Conservation (phyloP, 2,888 invertebrate species). For the Aleiodes alternator region DNA sequence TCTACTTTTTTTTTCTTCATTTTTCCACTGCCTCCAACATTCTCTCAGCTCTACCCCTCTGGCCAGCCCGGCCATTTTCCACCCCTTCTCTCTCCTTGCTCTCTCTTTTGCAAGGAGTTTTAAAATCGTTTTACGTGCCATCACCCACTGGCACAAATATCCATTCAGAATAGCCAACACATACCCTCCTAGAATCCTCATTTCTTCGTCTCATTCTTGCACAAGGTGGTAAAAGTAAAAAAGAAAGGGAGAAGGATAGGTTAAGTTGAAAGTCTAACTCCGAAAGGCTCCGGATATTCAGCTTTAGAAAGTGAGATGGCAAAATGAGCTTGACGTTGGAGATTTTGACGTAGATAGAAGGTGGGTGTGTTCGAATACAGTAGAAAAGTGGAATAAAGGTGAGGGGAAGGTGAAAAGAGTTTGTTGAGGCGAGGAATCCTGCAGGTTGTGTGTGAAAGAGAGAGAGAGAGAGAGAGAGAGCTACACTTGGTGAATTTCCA, state of each 20-base stretch:
- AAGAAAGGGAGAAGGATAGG: neutral
- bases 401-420: neutral
- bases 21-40: too few relatives aligned
- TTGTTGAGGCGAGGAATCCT: constrained; percentile 13
- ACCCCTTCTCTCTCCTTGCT: neutral
- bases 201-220: neutral
- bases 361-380: constrained; percentile 15
- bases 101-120: constrained; percentile 25
- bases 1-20: neutral
- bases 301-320: constrained; percentile 20
- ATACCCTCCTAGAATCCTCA: neutral
- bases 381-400: constrained; percentile 13
- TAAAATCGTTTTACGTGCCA: constrained; percentile 37
- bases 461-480: neutral
- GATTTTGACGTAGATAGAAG: constrained; percentile 24
- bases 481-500: constrained; percentile 26
- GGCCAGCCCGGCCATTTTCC: constrained; percentile 4
- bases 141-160: constrained; percentile 32
- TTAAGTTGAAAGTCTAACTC: constrained; percentile 27
- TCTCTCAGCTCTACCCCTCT: neutral
- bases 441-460: neutral
- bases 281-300: constrained; percentile 30
- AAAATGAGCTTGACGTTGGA: constrained; percentile 20
- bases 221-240: neutral
- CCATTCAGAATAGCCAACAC: constrained; percentile 30